Evolutionary conservation across 2,797 vertebrate genomes (phyloP), one percentile per base, ranked within the genome.

Genomic region (Amphiprion clarkii): DNA sequence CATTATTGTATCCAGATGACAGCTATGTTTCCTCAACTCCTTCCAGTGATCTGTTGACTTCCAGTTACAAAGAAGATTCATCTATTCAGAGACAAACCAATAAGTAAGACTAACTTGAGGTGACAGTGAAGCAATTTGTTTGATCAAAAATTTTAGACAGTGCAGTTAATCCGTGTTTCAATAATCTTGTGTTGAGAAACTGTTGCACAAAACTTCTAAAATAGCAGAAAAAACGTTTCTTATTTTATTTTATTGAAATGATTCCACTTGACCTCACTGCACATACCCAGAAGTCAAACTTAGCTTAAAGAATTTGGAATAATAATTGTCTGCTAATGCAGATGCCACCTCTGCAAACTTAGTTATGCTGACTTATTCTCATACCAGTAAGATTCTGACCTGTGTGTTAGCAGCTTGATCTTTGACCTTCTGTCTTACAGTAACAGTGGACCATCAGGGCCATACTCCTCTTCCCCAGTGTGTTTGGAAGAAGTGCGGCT

Each of bases 391-490:
- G 33, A 33, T 33, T 33, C 33, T 71, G 67, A 76, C 46, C 29
- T 42, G 11, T 6, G 33, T 69, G 21, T 74, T 42, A 74, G 17
- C 9, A 42, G 13, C 25, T 16, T 72, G 53, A 66, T 21, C 27
- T 69, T 46, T 82, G 42, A 78, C 67, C 27, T 33, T 75, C 36
- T 68, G n/a, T 75, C 27, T 19, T 29, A 25, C 74, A 74, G 78
- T 67, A 81, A 31, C 71, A 74, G 80, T 59, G 67, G 83, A 29
- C 87, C 86, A 23, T 52, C 84, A 3, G 93, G 89, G 71, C 80
- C 89, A 0, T 95, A 74, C 94, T 94, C 87, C 83, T 92, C 88
- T 62, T 87, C 90, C 14, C 77, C 89, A 1, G 70, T 89, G 53
- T 82, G 85, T 69, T 63, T 94, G 71, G 87, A 90, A 56, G 84